Evolutionary conservation across 1,140 invertebrate species (phyloP), one percentile per base, ranked within the genome.

Genomic region (Apis laboriosa): DNA sequence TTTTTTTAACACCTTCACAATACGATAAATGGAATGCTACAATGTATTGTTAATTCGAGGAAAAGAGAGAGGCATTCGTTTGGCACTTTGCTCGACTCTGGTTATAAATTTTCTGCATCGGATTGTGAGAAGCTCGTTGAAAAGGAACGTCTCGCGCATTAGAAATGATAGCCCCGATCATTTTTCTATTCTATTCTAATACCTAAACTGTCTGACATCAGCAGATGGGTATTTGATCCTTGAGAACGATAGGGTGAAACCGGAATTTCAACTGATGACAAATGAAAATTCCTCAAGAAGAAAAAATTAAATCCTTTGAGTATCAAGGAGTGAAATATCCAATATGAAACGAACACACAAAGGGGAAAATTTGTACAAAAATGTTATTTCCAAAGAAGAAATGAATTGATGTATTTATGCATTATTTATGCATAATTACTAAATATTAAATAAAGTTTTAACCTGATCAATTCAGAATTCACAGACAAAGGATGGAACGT

Each of bases 131-230:
- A 28, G 55, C n/a, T 34, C 19, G 70, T 15, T n/a, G n/a, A 56
- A 49, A 8, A 56, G 51, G 51, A 13, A 17, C 43, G 70, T 55
- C n/a, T 71, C 70, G 58, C 11, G 51, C 70, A 56, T 71, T 71
- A 53, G 70, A 56, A 71, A 71, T 28, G 24, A 17, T 71, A 67
- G 28, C 34, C 66, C 7, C 34, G 66, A 71, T 56, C 56, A 56
- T 71, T 71, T 71, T 56, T 34, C 56, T 19, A 49, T 61, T 56
- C 56, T 19, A 67, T 67, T 67, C 66, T 49, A 67, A 67, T 67
- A 34, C 66, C 43, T 49, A 67, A 67, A 67, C 34, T 19, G 66
- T 67, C 66, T 67, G 66, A 67, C 66, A 67, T 67, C 66, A 67
- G 34, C 66, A 9, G 15, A 49, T 13, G 34, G 8, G 34, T 21